These are phyloP conservation scores for Anthoscopus minutus DNA, from an alignment of 2,113 vertebrate species.

Conservation along the genomic window DNA sequence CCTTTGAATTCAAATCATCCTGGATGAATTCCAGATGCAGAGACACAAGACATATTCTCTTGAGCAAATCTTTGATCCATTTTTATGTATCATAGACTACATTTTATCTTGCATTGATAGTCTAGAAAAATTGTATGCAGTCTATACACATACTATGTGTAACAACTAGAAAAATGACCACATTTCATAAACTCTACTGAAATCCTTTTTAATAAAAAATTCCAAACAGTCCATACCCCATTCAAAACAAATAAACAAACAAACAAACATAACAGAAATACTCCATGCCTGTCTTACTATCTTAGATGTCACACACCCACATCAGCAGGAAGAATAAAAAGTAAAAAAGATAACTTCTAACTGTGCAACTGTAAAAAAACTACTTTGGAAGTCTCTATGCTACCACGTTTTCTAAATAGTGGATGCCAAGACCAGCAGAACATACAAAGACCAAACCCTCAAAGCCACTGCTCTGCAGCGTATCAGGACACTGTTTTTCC, in stretches of 20 bases:
- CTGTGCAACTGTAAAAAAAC: background rate
- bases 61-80: background rate
- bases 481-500: background rate
- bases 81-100: background rate
- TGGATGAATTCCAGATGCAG: background rate
- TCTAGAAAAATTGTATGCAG: background rate
- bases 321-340: background rate
- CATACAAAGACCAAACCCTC: background rate
- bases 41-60: background rate
- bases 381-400: background rate
- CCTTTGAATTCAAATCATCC: background rate
- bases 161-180: background rate
- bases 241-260: background rate
- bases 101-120: background rate
- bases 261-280: background rate
- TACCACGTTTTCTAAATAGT: background rate
- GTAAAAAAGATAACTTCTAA: background rate
- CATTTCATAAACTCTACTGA: background rate
- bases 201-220: background rate
- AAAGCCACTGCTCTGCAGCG: background rate
- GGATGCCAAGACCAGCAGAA: background rate
- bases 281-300: background rate
- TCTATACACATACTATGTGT: background rate
- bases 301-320: background rate
- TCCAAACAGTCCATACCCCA: background rate